These are phyloP conservation scores for Epinotia bilunana DNA, from an alignment of 2,888 invertebrate species.

Conservation along the genomic window DNA sequence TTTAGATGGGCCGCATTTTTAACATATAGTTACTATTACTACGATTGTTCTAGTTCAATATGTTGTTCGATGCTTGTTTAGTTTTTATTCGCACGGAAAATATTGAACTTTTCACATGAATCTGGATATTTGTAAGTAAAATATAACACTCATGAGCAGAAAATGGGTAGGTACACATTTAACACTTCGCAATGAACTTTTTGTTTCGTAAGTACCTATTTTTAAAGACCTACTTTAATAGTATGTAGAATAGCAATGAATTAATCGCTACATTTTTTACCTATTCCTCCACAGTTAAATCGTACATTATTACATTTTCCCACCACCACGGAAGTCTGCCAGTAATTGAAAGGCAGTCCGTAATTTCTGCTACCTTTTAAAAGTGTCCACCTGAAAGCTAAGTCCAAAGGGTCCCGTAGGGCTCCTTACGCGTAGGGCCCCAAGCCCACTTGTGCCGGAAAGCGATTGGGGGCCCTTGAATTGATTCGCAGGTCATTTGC, in stretches of 20 bases:
- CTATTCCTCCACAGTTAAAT: too few species aligned
- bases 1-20: background rate
- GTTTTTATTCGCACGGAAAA: too few species aligned
- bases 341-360: background rate
- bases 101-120: background rate
- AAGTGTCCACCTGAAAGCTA: slow-evolving; percentile 14
- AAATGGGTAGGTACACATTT: too few species aligned
- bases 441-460: slow-evolving; percentile 25
- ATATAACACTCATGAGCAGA: background rate
- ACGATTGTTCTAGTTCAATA: too few species aligned
- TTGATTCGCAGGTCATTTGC: slow-evolving; percentile 68
- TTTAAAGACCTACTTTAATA: too few species aligned
- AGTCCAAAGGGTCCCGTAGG: slow-evolving; percentile 13
- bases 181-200: too few species aligned
- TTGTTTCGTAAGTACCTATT: too few species aligned
- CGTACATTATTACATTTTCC: background rate
- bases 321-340: background rate
- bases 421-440: slow-evolving; percentile 7
- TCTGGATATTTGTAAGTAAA: background rate
- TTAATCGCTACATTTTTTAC: too few species aligned
- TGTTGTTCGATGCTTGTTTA: too few species aligned
- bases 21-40: too few species aligned
- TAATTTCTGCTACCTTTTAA: background rate
- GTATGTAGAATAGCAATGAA: too few species aligned
- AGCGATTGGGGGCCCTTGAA: slow-evolving; percentile 58